Evolutionary conservation across 1,140 invertebrate genomes (phyloP).

Genomic region (Melipona quadrifasciata): DNA sequence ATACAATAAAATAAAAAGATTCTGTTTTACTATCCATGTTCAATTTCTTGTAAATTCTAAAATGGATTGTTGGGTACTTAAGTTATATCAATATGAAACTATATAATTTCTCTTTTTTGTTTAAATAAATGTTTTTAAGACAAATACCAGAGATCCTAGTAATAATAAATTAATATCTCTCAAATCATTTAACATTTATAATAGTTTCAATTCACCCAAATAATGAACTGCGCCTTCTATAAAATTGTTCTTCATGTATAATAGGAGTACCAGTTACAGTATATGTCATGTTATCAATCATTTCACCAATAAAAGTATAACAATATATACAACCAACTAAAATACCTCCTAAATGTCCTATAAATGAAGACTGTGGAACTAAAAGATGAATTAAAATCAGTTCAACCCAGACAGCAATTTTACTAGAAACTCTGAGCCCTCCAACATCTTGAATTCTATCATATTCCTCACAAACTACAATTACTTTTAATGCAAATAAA

Average conservation of each 20-base stretch:
- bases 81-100: slow-evolving; percentile 15
- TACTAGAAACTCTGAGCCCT: slow-evolving; percentile 84
- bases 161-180: not conserved
- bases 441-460: slow-evolving; percentile 78
- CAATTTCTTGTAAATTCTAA: not conserved
- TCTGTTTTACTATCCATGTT: slow-evolving; percentile 24
- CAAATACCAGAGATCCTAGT: not conserved
- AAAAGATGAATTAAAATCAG: slow-evolving; percentile 86
- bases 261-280: slow-evolving; percentile 77
- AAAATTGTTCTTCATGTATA: slow-evolving; percentile 79
- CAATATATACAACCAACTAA: slow-evolving; percentile 86
- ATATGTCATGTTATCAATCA: slow-evolving; percentile 81
- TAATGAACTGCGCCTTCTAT: slow-evolving; percentile 67
- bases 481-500: slow-evolving; percentile 87
- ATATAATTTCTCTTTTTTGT: not conserved
- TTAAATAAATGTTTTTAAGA: not conserved
- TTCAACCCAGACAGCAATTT: slow-evolving; percentile 86
- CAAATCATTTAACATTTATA: slow-evolving; percentile 44
- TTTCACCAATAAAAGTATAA: slow-evolving; percentile 83
- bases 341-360: slow-evolving; percentile 88
- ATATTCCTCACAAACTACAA: slow-evolving; percentile 82
- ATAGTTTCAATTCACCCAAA: slow-evolving; percentile 22
- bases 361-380: slow-evolving; percentile 84
- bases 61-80: not conserved
- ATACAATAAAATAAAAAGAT: not conserved